phyloP scores from a whole-genome alignment of 2,113 vertebrate genomes.

The Heterocephalus glaber region DNA sequence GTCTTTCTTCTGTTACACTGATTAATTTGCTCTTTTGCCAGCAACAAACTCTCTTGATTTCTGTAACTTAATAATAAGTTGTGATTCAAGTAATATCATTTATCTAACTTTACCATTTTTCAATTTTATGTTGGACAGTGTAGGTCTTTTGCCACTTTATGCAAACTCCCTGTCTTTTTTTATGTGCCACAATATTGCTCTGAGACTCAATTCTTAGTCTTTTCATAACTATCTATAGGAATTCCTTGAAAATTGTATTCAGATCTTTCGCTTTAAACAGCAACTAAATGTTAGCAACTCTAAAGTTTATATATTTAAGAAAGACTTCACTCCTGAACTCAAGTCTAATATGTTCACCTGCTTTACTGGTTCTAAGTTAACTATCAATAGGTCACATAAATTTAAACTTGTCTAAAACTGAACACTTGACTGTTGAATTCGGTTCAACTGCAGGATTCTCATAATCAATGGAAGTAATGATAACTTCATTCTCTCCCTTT shows the following conservation, averaged over 20 bases:
- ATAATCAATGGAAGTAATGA: not conserved
- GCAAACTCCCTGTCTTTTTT: not conserved
- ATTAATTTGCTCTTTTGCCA: not conserved
- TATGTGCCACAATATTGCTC: fast-evolving
- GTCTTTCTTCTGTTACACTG: not conserved
- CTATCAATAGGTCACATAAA: not conserved
- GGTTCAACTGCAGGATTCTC: not conserved
- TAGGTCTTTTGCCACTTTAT: not conserved
- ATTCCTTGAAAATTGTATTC: not conserved
- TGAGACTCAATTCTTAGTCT: not conserved
- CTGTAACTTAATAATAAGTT: not conserved
- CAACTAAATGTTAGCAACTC: not conserved
- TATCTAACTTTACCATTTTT: not conserved
- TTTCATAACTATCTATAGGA: not conserved
- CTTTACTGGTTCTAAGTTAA: not conserved
- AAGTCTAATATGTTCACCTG: not conserved
- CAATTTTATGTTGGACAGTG: not conserved
- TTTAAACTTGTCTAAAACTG: not conserved
- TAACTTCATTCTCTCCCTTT: not conserved
- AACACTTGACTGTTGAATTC: not conserved
- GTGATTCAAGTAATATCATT: not conserved
- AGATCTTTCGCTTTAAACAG: not conserved
- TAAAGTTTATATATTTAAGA: not conserved
- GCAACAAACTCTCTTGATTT: not conserved
- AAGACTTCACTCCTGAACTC: not conserved